Conservation (phyloP, 2,113 vertebrate genomes). For the Tragulus kanchil region DNA sequence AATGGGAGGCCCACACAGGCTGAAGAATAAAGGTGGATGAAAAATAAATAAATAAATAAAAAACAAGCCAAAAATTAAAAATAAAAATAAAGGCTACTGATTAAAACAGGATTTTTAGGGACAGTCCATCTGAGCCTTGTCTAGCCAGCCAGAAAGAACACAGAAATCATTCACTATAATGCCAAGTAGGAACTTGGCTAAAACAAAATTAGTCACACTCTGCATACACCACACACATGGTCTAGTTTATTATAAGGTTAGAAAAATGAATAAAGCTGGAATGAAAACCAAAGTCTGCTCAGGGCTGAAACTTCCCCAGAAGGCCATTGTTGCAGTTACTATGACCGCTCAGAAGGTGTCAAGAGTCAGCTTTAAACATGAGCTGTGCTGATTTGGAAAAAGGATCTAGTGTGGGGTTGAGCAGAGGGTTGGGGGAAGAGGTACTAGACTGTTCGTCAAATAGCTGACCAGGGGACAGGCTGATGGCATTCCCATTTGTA, state of each 20-base stretch:
- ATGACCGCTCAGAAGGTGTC: neutral
- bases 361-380: neutral
- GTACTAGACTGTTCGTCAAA: neutral
- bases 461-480: neutral
- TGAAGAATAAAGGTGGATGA: too few relatives aligned
- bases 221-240: neutral
- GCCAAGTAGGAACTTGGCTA: constrained; percentile 47
- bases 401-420: too few relatives aligned
- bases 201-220: constrained; percentile 47
- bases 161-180: constrained; percentile 18
- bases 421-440: neutral
- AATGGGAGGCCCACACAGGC: too few relatives aligned
- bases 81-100: constrained; percentile 1
- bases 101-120: neutral
- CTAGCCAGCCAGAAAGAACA: neutral
- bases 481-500: neutral
- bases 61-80: too few relatives aligned
- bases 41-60: too few relatives aligned
- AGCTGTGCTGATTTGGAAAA: neutral
- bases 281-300: constrained; percentile 47
- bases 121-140: neutral
- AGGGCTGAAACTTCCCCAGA: constrained; percentile 11
- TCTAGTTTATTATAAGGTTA: constrained; percentile 50
- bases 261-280: constrained; percentile 57
- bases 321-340: constrained; percentile 20